Base-by-base conservation (phyloP, 1,140 invertebrate genomes). In the Camponotus floridanus region DNA sequence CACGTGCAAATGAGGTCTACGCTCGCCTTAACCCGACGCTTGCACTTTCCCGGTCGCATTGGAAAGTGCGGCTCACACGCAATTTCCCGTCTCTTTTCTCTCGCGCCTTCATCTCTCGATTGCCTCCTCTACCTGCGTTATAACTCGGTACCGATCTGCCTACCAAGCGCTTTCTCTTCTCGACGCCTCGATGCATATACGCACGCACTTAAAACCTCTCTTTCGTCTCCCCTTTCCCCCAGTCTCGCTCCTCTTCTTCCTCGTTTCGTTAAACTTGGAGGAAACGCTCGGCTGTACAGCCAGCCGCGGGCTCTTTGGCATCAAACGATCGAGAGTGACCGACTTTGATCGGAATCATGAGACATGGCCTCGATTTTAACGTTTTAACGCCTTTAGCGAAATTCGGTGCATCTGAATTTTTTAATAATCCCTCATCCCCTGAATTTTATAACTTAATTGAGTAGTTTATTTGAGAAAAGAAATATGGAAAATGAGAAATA, bases 131-230 rank as follows among this genome's bases (percentile, higher is more conserved):
- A 89, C 86, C 87, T 88, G 90, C 73, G 85, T 87, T 90, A 81
- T 76, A 90, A 74, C 86, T 26, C 88, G 90, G 88, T 92, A 92
- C 91, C 91, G 92, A 93, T 92, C 87, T 92, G 88, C 88, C 87
- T 92, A 91, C 87, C 91, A 83, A 92, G 83, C 85, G 92, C 92
- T 93, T 93, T 93, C 92, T 92, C 92, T 88, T 79, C 62, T 85
- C 76, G 88, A 92, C 91, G 92, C 89, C 92, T 92, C 79, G 65
- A 70, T 87, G 57, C 81, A 87, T 89, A 55, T 57, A 48, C 33
- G 59, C 42, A 71, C 59, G 55, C 67, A 74, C 42, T 64, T 73
- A 83, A 62, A 45, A 51, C 73, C 64, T 51, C 68, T 85, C 78
- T 67, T 80, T 39, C 85, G 33, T 81, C n/a, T 21, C 31, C 55